Conservation (phyloP, 2,797 vertebrate species). For the Lophius americanus region DNA sequence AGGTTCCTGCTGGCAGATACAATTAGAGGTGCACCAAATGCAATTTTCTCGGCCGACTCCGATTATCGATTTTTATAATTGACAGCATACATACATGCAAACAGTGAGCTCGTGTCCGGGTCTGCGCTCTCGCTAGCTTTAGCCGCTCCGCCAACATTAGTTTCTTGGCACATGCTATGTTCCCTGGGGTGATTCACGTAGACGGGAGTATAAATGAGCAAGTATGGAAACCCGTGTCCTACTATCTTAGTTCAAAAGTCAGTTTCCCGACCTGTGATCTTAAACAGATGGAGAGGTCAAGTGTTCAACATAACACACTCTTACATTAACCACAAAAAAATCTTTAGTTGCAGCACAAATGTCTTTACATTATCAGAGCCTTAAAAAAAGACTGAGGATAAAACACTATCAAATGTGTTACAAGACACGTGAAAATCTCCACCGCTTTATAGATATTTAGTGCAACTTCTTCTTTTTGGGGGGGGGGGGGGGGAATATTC, state of each 20-base stretch:
- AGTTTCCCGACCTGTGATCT: no score
- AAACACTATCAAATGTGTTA: slow-evolving; percentile 24
- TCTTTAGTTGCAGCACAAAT: neutral
- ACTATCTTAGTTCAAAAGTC: neutral
- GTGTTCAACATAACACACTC: neutral
- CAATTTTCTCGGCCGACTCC: no score
- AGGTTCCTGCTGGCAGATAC: no score
- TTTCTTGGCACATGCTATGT: no score
- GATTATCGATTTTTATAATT: no score
- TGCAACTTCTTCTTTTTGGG: slow-evolving; percentile 43
- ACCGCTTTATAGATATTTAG: slow-evolving; percentile 20
- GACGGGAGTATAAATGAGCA: no score
- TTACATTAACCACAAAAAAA: neutral
- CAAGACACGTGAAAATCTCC: slow-evolving; percentile 1
- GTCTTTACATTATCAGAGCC: slow-evolving; percentile 26
- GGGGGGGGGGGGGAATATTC: neutral
- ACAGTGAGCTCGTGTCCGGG: no score
- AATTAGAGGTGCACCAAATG: no score
- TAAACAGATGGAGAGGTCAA: neutral
- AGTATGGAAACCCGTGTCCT: slow-evolving; percentile 10
- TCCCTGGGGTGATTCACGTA: no score
- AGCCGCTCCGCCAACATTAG: no score
- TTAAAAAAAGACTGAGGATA: neutral
- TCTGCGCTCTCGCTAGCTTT: no score
- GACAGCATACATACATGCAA: no score